A percentile compares a stretch with the other conserved stretches of the same genome.
These are phyloP conservation scores for Philonicus albiceps DNA, from an alignment of 2,888 invertebrate species.

Conservation along the genomic window DNA sequence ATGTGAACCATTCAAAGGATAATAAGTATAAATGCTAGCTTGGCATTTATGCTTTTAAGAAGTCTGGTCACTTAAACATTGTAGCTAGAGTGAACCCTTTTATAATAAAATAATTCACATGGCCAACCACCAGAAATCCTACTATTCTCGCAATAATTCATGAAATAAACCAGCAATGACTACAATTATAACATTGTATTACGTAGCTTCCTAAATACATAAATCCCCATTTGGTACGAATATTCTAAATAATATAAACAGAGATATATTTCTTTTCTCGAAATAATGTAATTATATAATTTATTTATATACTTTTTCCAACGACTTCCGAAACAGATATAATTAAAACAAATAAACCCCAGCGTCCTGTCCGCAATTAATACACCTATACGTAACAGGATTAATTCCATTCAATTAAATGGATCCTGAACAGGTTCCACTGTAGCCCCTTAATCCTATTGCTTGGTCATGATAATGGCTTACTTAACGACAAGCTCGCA, in stretches of 20 bases:
- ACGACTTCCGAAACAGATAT: background rate
- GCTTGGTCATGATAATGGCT: background rate
- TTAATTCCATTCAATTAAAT: background rate
- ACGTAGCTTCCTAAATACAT: too few relatives aligned
- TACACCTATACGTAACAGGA: background rate
- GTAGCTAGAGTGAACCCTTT: background rate
- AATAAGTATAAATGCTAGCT: background rate
- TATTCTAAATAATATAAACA: too few relatives aligned
- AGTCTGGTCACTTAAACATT: background rate
- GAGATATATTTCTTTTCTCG: background rate
- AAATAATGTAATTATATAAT: background rate
- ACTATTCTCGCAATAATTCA: background rate
- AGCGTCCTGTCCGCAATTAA: background rate
- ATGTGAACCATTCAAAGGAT: background rate
- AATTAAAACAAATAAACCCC: background rate
- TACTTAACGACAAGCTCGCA: background rate
- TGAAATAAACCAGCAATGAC: too few relatives aligned
- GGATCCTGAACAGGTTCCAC: background rate
- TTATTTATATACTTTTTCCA: background rate
- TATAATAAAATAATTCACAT: background rate
- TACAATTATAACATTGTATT: too few relatives aligned
- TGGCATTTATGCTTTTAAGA: background rate
- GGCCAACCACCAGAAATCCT: background rate
- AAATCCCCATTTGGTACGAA: too few relatives aligned
- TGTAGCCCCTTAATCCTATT: background rate